These are phyloP conservation scores for Ennomos erosarius DNA, from an alignment of 2,888 invertebrate species.

Conservation along the genomic window DNA sequence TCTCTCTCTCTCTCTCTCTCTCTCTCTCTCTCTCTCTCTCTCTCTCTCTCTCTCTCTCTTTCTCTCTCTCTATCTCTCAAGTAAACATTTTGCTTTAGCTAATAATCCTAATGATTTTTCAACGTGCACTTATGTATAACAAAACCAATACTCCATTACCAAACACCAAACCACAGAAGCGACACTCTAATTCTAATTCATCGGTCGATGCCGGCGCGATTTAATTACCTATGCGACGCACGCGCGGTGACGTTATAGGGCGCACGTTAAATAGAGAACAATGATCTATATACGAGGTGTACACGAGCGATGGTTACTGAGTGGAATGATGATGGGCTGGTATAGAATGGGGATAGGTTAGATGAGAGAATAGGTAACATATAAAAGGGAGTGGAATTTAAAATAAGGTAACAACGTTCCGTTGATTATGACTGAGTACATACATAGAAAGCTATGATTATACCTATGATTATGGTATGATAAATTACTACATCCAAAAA, in stretches of 20 bases:
- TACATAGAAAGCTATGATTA: too few relatives aligned
- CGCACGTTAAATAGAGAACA: conserved; percentile 77
- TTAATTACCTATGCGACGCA: conserved; percentile 55
- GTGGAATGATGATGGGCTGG: conserved; percentile 56
- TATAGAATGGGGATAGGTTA: conserved; percentile 54
- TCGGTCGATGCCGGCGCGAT: conserved; percentile 38
- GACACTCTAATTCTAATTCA: conserved; percentile 65
- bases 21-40: too few relatives aligned
- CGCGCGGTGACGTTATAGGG: conserved; percentile 69
- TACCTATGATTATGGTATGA: too few relatives aligned
- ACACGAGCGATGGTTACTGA: conserved; percentile 73
- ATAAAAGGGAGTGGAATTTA: too few relatives aligned
- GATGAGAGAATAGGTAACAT: background rate
- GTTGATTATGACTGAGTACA: too few relatives aligned
- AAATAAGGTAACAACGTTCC: too few relatives aligned
- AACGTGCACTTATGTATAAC: conserved; percentile 30
- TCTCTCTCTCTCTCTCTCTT: too few relatives aligned
- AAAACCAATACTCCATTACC: conserved; percentile 38
- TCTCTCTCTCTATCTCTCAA: too few relatives aligned
- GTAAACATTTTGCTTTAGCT: too few relatives aligned
- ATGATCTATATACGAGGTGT: conserved; percentile 84
- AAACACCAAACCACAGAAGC: conserved; percentile 41
- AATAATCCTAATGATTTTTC: too few relatives aligned
- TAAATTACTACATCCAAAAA: too few relatives aligned
- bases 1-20: too few relatives aligned